A percentile compares a stretch with the other conserved stretches of the same genome.
Evolutionary conservation across 2,797 vertebrate genomes (phyloP).

Genomic region (Sebastes vulpes): DNA sequence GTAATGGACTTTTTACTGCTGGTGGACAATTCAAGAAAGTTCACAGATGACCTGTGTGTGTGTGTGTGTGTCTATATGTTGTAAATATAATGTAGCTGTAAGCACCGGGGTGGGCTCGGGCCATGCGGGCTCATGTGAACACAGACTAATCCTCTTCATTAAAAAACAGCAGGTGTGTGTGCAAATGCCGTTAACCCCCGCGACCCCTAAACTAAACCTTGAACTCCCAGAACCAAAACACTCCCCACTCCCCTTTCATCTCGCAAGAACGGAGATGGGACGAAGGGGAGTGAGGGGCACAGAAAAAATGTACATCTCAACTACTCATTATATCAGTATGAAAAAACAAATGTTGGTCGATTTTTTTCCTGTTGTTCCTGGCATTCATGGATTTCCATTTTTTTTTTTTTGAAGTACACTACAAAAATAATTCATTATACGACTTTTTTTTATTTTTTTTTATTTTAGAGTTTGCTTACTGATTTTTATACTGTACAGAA

Average conservation of each 20-base stretch:
- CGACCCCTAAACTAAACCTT: slow-evolving; percentile 50
- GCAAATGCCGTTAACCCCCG: slow-evolving; percentile 64
- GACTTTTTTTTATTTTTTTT: too few species aligned
- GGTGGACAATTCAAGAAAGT: not conserved
- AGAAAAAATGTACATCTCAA: not conserved
- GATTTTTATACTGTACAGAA: not conserved
- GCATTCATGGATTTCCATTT: not conserved
- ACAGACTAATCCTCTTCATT: slow-evolving; percentile 80
- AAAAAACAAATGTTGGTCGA: not conserved
- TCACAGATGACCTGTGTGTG: not conserved
- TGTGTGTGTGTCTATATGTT: not conserved
- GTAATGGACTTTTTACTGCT: slow-evolving; percentile 41
- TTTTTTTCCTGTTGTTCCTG: not conserved
- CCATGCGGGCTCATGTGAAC: slow-evolving; percentile 38
- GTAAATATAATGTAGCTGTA: not conserved
- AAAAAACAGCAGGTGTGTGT: slow-evolving; percentile 83
- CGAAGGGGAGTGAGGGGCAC: not conserved
- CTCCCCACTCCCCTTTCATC: slow-evolving; percentile 48
- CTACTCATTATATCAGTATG: not conserved
- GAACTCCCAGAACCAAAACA: slow-evolving; percentile 56
- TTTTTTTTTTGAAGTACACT: not conserved
- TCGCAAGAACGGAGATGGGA: slow-evolving; percentile 40
- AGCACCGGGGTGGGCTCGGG: slow-evolving; percentile 51
- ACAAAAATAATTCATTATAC: not conserved
- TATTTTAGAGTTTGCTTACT: not conserved